These are phyloP conservation scores for Molorchus minor DNA, from an alignment of 2,888 invertebrate genomes.

Conservation along the genomic window DNA sequence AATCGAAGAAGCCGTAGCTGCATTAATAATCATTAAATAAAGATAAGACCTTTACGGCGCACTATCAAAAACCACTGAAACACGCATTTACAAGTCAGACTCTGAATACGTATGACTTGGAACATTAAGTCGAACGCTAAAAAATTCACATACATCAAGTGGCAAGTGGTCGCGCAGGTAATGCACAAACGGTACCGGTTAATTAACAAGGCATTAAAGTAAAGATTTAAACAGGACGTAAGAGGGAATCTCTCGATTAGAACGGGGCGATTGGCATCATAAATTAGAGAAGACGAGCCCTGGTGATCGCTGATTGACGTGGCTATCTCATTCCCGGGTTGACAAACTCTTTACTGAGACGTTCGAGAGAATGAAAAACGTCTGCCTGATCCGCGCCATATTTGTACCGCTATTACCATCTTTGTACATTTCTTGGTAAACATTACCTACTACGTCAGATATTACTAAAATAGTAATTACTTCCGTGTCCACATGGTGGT, in stretches of 20 bases:
- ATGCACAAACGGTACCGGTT: conserved; percentile 32
- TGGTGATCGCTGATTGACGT: conserved; percentile 32
- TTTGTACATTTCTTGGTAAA: conserved; percentile 36
- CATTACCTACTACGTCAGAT: conserved; percentile 27
- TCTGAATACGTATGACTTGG: not conserved
- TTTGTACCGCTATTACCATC: conserved; percentile 38
- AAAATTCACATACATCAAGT: conserved; percentile 26
- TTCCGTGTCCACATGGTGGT: no score
- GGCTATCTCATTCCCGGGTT: conserved; percentile 31
- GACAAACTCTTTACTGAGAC: conserved; percentile 36
- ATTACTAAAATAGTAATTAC: conserved; percentile 30
- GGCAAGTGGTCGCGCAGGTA: conserved; percentile 21
- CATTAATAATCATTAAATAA: conserved; percentile 8
- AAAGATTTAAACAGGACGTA: conserved; percentile 35
- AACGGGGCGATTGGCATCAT: conserved; percentile 34
- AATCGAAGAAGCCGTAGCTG: not conserved
- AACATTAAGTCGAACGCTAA: conserved; percentile 16
- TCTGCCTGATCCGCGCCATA: conserved; percentile 33
- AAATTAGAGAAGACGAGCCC: conserved; percentile 36
- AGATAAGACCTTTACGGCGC: not conserved
- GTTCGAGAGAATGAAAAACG: conserved; percentile 30
- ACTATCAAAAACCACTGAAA: conserved; percentile 14
- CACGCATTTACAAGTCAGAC: conserved; percentile 7
- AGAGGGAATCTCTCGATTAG: conserved; percentile 36
- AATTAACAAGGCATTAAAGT: conserved; percentile 33